Conservation (phyloP, 2,797 vertebrate species). For the Rhabdophis nuchalis region DNA sequence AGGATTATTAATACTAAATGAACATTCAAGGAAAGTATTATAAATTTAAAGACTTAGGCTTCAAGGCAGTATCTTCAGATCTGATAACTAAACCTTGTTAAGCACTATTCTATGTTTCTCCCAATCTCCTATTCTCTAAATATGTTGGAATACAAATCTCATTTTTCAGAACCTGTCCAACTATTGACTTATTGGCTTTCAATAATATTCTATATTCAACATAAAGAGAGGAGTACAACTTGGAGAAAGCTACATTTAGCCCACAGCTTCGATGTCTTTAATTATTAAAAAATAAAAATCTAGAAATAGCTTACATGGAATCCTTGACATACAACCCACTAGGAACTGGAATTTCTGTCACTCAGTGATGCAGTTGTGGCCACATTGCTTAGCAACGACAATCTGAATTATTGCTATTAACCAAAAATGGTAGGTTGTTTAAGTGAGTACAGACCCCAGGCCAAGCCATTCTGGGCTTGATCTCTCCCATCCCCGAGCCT, state of each 20-base stretch:
- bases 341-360: not conserved
- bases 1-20: not conserved
- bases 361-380: not conserved
- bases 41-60: not conserved
- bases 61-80: not conserved
- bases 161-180: not conserved
- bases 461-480: not conserved
- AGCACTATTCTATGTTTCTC: not conserved
- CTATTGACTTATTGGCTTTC: not conserved
- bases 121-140: not conserved
- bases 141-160: not conserved
- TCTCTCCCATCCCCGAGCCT: not conserved
- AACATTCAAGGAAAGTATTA: not conserved
- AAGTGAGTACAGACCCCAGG: not conserved
- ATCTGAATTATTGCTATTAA: not conserved
- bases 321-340: not conserved
- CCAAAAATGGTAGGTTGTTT: not conserved
- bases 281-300: not conserved
- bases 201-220: not conserved
- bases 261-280: not conserved
- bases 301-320: not conserved
- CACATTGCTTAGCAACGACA: not conserved
- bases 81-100: not conserved
- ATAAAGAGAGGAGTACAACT: not conserved
- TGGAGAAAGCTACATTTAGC: not conserved